Evolutionary conservation across 1,140 invertebrate species (phyloP), one percentile per base, ranked within the genome.

Genomic region (Reticulitermes speratus): DNA sequence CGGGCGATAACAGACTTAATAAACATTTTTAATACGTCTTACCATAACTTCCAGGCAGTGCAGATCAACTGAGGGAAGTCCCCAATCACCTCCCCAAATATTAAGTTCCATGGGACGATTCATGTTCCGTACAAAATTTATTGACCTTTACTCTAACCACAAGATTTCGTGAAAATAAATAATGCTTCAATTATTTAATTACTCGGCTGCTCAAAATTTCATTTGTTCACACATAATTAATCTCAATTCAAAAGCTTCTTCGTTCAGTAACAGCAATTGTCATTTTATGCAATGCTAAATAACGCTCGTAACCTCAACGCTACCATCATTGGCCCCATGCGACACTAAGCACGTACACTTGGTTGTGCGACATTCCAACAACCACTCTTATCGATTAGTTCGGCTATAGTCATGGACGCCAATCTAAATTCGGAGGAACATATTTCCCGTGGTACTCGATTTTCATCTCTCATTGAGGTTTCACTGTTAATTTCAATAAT

Each of bases 1-100:
- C 2, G 38, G 38, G 38, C 38, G 19, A 16, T 55, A 21, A 1
- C 52, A 55, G 19, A 6, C 19, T 55, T 16, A 55, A 21, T 55
- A 14, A 55, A 21, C 52, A 55, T 16, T 55, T 16, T 48, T 2
- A 83, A 21, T 44, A 19, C 25, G 25, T 91, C 92, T 92, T 93
- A 97, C 96, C 93, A 97, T 90, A 88, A 95, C 92, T 91, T 96
- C 94, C 84, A 97, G 92, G 91, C 95, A 97, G 90, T 95, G 93
- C 86, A 94, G 92, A 92, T 97, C 96, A 87, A 97, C 92, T 52
- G 96, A 96, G 5, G 97, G 96, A 48, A 97, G 90, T 44, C 95
- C 96, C 96, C 96, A 97, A 89, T 97, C 95, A 21, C 96, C 96
- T 90, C 94, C 93, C 95, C 96, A 97, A 88, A 96, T 93, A 91